These are phyloP conservation scores for Ricordea florida DNA, from an alignment of 92 coral and sea anemone genomes.

Conservation along the genomic window DNA sequence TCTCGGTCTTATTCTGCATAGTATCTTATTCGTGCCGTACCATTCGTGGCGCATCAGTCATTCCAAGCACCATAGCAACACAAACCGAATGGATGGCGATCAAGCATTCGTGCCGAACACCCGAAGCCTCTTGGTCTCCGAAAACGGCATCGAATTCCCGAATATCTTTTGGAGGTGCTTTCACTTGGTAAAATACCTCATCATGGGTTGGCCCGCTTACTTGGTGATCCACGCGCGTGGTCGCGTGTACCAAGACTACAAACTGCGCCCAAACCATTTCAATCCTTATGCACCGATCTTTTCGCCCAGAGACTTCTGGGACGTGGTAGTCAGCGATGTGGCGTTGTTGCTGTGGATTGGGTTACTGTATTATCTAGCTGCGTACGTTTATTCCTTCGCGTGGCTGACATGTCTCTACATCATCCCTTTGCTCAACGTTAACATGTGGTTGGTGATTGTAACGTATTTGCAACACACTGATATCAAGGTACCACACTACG, in stretches of 20 bases:
- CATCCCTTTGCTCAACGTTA: slow-evolving; percentile 63
- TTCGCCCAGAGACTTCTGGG: slow-evolving; percentile 70
- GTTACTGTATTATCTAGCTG: slow-evolving; percentile 46
- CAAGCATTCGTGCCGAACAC: slow-evolving; percentile 88
- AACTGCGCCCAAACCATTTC: slow-evolving; percentile 64
- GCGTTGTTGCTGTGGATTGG: slow-evolving; percentile 71
- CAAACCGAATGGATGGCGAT: slow-evolving; percentile 88
- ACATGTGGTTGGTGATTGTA: slow-evolving; percentile 86
- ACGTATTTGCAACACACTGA: slow-evolving; percentile 92
- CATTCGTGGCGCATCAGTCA: slow-evolving; percentile 88
- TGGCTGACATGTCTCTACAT: slow-evolving; percentile 74
- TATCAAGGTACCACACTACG: slow-evolving; percentile 75
- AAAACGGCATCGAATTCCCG: slow-evolving; percentile 70
- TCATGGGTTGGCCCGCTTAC: slow-evolving; percentile 83
- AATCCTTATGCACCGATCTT: slow-evolving; percentile 73
- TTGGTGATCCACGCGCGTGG: slow-evolving; percentile 79
- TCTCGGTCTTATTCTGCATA: slow-evolving; percentile 75
- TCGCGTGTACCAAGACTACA: slow-evolving; percentile 27
- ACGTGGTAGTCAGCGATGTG: slow-evolving; percentile 75
- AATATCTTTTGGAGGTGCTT: slow-evolving; percentile 47
- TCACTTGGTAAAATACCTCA: slow-evolving; percentile 61
- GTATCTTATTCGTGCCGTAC: slow-evolving; percentile 72
- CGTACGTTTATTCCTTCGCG: slow-evolving; percentile 36
- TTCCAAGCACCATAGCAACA: slow-evolving; percentile 77
- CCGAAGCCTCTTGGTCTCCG: slow-evolving; percentile 46